Evolutionary conservation across 2,797 vertebrate species (phyloP).

Genomic region (Poecilia picta): DNA sequence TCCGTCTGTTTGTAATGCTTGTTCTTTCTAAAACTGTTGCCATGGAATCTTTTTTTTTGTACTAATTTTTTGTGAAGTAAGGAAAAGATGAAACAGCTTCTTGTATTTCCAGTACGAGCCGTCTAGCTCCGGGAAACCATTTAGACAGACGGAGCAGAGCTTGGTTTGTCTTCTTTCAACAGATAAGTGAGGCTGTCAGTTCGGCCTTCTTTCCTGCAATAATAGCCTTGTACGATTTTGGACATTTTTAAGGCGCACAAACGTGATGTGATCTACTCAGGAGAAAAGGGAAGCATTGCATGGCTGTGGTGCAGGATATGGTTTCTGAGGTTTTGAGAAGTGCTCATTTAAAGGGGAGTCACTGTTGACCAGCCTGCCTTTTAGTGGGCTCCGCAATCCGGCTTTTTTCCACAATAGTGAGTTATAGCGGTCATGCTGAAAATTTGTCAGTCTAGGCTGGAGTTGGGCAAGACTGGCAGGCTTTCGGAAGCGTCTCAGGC

Average conservation of each 20-base stretch:
- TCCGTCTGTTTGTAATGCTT: slow-evolving; percentile 20
- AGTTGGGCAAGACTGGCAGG: slow-evolving; percentile 45
- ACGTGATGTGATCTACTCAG: slow-evolving; percentile 57
- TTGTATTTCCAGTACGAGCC: slow-evolving; percentile 23
- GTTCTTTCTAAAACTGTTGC: slow-evolving; percentile 28
- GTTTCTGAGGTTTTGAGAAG: slow-evolving; percentile 79
- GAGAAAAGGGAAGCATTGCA: slow-evolving; percentile 70
- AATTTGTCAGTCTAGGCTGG: slow-evolving; percentile 72
- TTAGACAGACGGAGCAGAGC: slow-evolving; percentile 45
- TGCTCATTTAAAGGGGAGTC: slow-evolving; percentile 83
- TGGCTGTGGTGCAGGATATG: slow-evolving; percentile 81
- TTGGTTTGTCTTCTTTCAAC: slow-evolving; percentile 39
- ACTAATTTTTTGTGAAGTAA: slow-evolving; percentile 16
- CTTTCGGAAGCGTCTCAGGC: slow-evolving; percentile 43
- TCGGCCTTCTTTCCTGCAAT: slow-evolving; percentile 51
- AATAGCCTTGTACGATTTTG: slow-evolving; percentile 60
- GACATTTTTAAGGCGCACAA: slow-evolving; percentile 60
- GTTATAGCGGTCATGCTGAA: slow-evolving; percentile 70
- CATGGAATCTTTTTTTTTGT: slow-evolving; percentile 38
- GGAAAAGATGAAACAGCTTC: slow-evolving; percentile 43
- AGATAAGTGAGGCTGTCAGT: slow-evolving; percentile 55
- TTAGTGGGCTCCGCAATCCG: slow-evolving; percentile 70
- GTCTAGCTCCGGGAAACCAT: slow-evolving; percentile 46
- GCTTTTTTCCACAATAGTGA: slow-evolving; percentile 72
- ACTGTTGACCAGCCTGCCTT: slow-evolving; percentile 72